These are phyloP conservation scores for Ranitomeya variabilis DNA, from an alignment of 2,113 vertebrate species.

Conservation along the genomic window DNA sequence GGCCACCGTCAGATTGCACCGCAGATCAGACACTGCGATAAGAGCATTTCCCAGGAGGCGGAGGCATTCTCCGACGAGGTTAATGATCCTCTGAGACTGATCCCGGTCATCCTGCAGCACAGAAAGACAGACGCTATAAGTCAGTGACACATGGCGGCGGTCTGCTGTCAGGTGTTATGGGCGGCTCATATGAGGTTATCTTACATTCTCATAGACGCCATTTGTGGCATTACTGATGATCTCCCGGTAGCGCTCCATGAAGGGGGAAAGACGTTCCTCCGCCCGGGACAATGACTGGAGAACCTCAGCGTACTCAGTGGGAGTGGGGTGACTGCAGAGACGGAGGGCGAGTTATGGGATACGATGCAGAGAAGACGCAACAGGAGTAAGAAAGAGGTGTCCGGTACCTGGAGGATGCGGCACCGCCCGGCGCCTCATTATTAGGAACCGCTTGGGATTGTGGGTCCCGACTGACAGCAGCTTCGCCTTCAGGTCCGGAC, in stretches of 20 bases:
- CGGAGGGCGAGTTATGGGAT: neutral
- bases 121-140: neutral
- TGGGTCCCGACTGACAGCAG: neutral
- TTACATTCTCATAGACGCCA: slow-evolving; percentile 84
- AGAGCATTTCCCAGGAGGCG: slow-evolving; percentile 87
- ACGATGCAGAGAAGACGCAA: neutral
- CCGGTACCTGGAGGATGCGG: neutral
- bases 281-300: slow-evolving; percentile 82
- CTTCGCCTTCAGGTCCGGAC: slow-evolving; percentile 63
- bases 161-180: no score
- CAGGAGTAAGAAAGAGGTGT: neutral
- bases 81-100: slow-evolving; percentile 83
- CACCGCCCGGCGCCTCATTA: slow-evolving; percentile 2
- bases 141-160: neutral
- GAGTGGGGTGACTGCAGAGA: slow-evolving; percentile 81
- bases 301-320: slow-evolving; percentile 83
- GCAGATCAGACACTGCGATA: slow-evolving; percentile 85
- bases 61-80: slow-evolving; percentile 84
- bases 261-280: slow-evolving; percentile 85
- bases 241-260: slow-evolving; percentile 84
- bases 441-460: neutral
- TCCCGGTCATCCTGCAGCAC: slow-evolving; percentile 81
- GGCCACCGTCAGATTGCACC: slow-evolving; percentile 81
- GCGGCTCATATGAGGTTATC: slow-evolving; percentile 28
- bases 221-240: slow-evolving; percentile 81